Evolutionary conservation across 2,888 invertebrate genomes (phyloP).

Genomic region (Anoplius nigerrimus): DNA sequence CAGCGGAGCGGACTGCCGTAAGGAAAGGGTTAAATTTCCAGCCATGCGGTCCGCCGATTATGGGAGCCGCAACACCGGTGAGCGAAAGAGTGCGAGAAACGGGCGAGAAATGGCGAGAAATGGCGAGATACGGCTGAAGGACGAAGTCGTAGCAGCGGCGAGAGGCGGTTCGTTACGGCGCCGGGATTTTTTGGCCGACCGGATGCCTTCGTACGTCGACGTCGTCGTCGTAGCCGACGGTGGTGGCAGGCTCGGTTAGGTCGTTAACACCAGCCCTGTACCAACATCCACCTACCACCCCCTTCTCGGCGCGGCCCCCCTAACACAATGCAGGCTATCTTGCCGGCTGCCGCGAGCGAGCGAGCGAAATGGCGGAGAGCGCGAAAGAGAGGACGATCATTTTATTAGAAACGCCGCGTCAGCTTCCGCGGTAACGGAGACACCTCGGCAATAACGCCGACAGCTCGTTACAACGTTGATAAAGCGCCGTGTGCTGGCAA

Average conservation of each 20-base stretch:
- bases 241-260: conserved; percentile 30
- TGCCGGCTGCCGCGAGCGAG: conserved; percentile 12
- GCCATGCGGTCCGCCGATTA: not conserved
- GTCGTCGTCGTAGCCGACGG: not conserved
- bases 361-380: not conserved
- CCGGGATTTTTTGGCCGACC: not conserved
- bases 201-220: not conserved
- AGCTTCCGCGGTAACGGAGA: conserved; percentile 68
- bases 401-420: conserved; percentile 73
- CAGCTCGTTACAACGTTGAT: conserved; percentile 74
- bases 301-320: conserved; percentile 40
- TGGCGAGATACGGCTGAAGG: too few relatives aligned
- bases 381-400: conserved; percentile 52
- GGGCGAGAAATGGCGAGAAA: too few relatives aligned
- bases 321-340: conserved; percentile 56
- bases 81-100: too few relatives aligned
- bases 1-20: too few relatives aligned
- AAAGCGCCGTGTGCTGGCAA: conserved; percentile 63
- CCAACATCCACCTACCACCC: conserved; percentile 45
- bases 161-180: not conserved
- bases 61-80: too few relatives aligned
- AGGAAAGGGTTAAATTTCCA: too few relatives aligned
- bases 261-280: conserved; percentile 56
- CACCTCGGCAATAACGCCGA: conserved; percentile 71
- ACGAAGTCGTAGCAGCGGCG: too few relatives aligned